phyloP scores from a whole-genome alignment of 2,113 vertebrate genomes.

The Desmodus rotundus region DNA sequence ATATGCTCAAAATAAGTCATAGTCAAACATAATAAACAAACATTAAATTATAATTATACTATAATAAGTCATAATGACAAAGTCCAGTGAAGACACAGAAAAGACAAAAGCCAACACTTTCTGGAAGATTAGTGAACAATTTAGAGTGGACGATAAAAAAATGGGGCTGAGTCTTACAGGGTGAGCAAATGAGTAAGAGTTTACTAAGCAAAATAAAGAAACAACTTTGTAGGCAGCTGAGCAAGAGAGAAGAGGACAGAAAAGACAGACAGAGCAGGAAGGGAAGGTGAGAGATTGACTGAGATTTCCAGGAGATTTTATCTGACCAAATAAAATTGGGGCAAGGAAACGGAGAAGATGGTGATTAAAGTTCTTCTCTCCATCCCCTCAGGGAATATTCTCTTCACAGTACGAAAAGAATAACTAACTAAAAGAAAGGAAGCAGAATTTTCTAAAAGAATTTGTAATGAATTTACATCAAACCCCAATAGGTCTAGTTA shows the following conservation, averaged over 20 bases:
- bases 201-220: background rate
- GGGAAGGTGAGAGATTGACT: background rate
- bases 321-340: slow-evolving; percentile 44
- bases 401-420: slow-evolving; percentile 45
- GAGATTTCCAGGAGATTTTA: background rate
- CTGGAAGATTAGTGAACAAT: background rate
- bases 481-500: slow-evolving; percentile 68
- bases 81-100: background rate
- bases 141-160: background rate
- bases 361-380: slow-evolving; percentile 40
- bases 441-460: slow-evolving; percentile 63
- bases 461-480: slow-evolving; percentile 69
- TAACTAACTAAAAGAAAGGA: slow-evolving; percentile 58
- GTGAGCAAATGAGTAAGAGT: background rate
- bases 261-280: background rate
- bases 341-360: slow-evolving; percentile 5
- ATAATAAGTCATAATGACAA: background rate
- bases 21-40: background rate
- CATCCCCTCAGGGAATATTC: slow-evolving; percentile 40
- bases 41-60: background rate
- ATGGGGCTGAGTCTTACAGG: background rate
- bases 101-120: background rate
- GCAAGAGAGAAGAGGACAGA: background rate
- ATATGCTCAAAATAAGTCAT: background rate
- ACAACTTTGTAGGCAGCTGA: background rate